Evolutionary conservation across 1,140 invertebrate species (phyloP).

Genomic region (Brevipalpus yothersi): DNA sequence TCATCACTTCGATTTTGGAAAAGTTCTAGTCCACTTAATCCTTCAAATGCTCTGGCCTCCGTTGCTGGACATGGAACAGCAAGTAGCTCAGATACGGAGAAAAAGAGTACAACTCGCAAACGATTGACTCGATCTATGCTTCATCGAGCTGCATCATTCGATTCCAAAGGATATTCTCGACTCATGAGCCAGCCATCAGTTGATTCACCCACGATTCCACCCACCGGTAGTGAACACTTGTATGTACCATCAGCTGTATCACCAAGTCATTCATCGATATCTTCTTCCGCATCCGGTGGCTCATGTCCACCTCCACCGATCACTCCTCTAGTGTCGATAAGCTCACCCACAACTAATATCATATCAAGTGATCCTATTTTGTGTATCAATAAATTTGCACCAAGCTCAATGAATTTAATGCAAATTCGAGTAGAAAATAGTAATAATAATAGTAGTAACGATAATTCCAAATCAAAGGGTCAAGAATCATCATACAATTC

Average conservation of each 20-base stretch:
- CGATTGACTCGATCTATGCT: not conserved
- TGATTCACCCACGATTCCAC: slow-evolving; percentile 1
- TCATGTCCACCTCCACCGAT: no score
- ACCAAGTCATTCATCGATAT: not conserved
- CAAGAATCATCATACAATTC: no score
- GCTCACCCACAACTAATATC: no score
- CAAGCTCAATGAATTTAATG: no score
- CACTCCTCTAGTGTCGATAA: no score
- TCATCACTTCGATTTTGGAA: not conserved
- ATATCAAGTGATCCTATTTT: no score
- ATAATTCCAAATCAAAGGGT: no score
- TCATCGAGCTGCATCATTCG: slow-evolving; percentile 9
- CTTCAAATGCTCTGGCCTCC: not conserved
- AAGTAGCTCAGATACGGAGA: not conserved
- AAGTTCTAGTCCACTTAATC: not conserved
- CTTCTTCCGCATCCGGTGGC: not conserved
- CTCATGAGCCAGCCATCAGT: slow-evolving; percentile 4
- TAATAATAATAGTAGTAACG: no score
- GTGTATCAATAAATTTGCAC: no score
- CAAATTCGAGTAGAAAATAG: no score
- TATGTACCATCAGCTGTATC: not conserved
- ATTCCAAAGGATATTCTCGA: slow-evolving; percentile 8
- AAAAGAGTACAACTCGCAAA: not conserved
- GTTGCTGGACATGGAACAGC: not conserved
- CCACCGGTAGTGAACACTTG: not conserved